Evolutionary conservation across 2,888 invertebrate genomes (phyloP), one percentile per base, ranked within the genome.

Genomic region (Cataglyphis rosenhaueri): DNA sequence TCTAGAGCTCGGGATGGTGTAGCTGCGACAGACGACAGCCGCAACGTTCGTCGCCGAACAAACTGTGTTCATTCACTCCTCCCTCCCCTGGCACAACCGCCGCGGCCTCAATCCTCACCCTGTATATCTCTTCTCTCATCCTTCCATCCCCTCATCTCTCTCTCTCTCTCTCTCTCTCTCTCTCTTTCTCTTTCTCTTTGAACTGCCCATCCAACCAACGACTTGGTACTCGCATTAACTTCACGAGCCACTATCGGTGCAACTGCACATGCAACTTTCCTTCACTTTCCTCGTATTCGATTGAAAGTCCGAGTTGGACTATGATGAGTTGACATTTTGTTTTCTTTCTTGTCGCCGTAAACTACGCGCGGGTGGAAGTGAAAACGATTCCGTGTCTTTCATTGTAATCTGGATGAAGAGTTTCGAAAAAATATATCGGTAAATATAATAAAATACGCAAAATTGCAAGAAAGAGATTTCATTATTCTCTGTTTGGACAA

Each of bases 1-100:
- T 70, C 44, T 55, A 21, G 55, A 21, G 55, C 74, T 83, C 68
- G 12, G 78, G 73, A 79, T 81, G 82, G 89, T 68, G 84, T 92
- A 91, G 87, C 87, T 81, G 81, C 89, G 92, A 91, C 92, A 91
- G 91, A 76, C 88, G 88, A 89, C 91, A 88, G 86, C 91, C 91
- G 82, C 91, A 91, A 91, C 89, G 88, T 88, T 89, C 89, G 89
- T 89, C 86, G 87, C 82, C 86, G 91, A 89, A 90, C 91, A 91
- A 91, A 90, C 88, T 86, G 57, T 73, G 84, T 87, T 89, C 88
- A 84, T 88, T 84, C 87, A 83, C 79, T 81, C 84, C 62, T 55
- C 75, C 79, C 73, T 18, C 68, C 18, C 57, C 64, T 71, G n/a
- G 48, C 8, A n/a, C 74, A 64, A 83, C 64, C n/a, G n/a, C n/a